A percentile compares a stretch with the other conserved stretches of the same genome.
Evolutionary conservation across 2,888 invertebrate genomes (phyloP).

Genomic region (Pemphredon lugubris): DNA sequence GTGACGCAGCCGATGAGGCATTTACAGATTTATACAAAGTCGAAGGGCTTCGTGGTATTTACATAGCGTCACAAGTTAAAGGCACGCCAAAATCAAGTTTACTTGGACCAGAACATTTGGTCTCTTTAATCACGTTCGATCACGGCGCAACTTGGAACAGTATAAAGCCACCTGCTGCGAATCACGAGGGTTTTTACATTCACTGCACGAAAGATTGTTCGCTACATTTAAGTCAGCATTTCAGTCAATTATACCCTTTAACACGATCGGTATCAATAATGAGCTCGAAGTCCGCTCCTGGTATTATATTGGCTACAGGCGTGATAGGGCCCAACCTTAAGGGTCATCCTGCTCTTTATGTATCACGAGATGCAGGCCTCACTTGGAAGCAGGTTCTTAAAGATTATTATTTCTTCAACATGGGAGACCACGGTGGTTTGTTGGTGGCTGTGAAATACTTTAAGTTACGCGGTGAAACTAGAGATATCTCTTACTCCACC

Average conservation of each 20-base stretch:
- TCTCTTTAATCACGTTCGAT: conserved; percentile 92
- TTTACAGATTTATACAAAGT: conserved; percentile 95
- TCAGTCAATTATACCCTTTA: conserved; percentile 91
- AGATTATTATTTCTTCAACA: conserved; percentile 92
- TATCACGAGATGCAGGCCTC: conserved; percentile 91
- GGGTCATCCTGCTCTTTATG: conserved; percentile 90
- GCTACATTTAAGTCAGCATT: conserved; percentile 93
- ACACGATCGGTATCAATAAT: conserved; percentile 91
- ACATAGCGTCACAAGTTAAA: conserved; percentile 92
- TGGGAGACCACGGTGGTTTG: conserved; percentile 95
- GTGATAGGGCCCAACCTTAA: conserved; percentile 90
- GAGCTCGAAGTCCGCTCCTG: conserved; percentile 93
- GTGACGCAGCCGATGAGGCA: conserved; percentile 89
- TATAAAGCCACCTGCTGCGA: conserved; percentile 87
- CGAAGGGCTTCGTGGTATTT: conserved; percentile 92
- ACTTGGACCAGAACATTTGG: conserved; percentile 88
- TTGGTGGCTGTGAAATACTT: conserved; percentile 92
- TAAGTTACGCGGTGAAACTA: conserved; percentile 89
- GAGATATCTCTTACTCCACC: conserved; percentile 90
- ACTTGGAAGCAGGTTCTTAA: conserved; percentile 91
- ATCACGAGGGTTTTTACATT: conserved; percentile 86
- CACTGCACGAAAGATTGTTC: conserved; percentile 90
- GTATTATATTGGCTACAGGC: conserved; percentile 93
- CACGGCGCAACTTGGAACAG: conserved; percentile 92
- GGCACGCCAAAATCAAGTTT: conserved; percentile 81